Percentiles rank a stretch among this genome's conserved stretches.
Conservation (phyloP, 2,888 invertebrate species). For the Drosophila conformis region DNA sequence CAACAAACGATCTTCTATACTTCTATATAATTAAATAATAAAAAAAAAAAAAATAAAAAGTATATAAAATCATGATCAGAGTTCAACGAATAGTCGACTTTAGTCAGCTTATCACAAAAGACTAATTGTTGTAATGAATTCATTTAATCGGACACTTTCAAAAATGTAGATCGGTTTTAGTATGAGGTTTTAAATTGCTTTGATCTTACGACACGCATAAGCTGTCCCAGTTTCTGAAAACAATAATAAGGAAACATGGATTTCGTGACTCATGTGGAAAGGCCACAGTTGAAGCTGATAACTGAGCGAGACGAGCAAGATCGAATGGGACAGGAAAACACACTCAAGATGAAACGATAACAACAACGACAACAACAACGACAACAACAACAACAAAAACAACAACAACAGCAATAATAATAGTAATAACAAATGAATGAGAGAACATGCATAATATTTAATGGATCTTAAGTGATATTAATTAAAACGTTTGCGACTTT, state of each 20-base stretch:
- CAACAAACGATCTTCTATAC: neutral
- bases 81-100: neutral
- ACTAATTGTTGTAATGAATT: neutral
- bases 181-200: conserved; percentile 2
- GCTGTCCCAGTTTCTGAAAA: conserved; percentile 10
- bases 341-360: conserved; percentile 33
- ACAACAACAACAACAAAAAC: conserved; percentile 13
- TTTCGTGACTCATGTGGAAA: conserved; percentile 28
- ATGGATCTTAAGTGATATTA: conserved; percentile 73
- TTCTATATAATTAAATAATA: neutral
- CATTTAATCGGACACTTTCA: neutral
- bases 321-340: conserved; percentile 43
- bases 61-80: neutral
- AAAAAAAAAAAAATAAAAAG: no score
- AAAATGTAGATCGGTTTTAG: neutral
- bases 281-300: conserved; percentile 1
- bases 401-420: conserved; percentile 21
- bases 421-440: conserved; percentile 34
- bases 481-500: conserved; percentile 72
- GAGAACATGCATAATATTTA: conserved; percentile 59
- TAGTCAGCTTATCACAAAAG: neutral
- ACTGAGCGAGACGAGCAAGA: conserved; percentile 10
- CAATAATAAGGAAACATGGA: conserved; percentile 13
- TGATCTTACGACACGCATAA: conserved; percentile 40
- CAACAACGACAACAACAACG: conserved; percentile 14